Evolutionary conservation across 2,797 vertebrate genomes (phyloP).

Genomic region (Lagocephalus sceleratus): DNA sequence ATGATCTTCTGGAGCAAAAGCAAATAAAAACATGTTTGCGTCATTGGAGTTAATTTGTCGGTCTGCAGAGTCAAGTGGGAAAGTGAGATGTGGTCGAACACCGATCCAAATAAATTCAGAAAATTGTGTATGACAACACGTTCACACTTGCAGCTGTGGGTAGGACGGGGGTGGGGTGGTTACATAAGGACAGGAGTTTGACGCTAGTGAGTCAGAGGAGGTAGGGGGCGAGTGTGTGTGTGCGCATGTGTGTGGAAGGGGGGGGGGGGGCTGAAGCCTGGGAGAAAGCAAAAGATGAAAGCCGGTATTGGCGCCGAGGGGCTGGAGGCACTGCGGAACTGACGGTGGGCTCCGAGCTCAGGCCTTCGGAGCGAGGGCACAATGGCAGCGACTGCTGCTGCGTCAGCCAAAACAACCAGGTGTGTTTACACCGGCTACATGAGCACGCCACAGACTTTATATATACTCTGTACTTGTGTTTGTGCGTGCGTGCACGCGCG

Average conservation of each 20-base stretch:
- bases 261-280: slow-evolving; percentile 11
- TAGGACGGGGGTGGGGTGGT: slow-evolving; percentile 9
- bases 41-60: no score
- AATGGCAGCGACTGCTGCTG: slow-evolving; percentile 24
- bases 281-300: slow-evolving; percentile 50
- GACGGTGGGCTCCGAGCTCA: slow-evolving; percentile 21
- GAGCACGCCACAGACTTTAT: slow-evolving; percentile 19
- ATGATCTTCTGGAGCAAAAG: neutral
- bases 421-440: neutral
- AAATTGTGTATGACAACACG: slow-evolving; percentile 14
- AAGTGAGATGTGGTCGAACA: neutral
- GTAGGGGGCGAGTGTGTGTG: neutral
- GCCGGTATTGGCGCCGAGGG: slow-evolving; percentile 32
- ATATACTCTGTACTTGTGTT: slow-evolving; percentile 11
- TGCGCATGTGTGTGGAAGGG: no score
- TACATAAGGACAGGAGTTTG: slow-evolving; percentile 46
- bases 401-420: neutral
- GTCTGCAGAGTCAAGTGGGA: neutral
- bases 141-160: neutral
- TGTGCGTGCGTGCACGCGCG: slow-evolving; percentile 9
- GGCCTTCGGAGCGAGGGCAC: slow-evolving; percentile 28
- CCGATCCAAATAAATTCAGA: slow-evolving; percentile 17
- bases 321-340: slow-evolving; percentile 46
- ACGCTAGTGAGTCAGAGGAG: slow-evolving; percentile 30
- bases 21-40: neutral